Evolutionary conservation across 2,888 invertebrate species (phyloP).

Genomic region (Chrysotoxum bicinctum): DNA sequence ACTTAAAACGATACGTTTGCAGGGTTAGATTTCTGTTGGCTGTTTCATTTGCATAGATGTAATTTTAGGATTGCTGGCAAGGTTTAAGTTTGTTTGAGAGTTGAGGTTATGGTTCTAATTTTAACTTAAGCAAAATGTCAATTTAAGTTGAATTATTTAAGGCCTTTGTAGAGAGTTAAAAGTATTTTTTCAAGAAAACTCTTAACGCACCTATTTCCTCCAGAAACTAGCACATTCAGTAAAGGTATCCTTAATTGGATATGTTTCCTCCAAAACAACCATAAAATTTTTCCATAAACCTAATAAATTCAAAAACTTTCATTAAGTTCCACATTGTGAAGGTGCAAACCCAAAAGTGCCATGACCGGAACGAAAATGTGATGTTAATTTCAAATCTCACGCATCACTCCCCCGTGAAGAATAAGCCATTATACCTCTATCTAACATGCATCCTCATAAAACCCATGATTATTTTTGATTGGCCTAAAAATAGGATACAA

Average conservation of each 20-base stretch:
- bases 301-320: not conserved
- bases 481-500: not conserved
- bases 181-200: too few relatives aligned
- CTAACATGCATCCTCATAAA: not conserved
- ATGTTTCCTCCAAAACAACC: not conserved
- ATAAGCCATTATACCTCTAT: not conserved
- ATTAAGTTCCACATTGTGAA: not conserved
- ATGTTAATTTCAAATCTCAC: not conserved
- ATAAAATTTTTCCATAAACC: not conserved
- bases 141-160: too few relatives aligned
- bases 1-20: not conserved
- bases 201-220: too few relatives aligned
- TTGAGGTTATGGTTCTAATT: too few relatives aligned
- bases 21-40: not conserved
- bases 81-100: too few relatives aligned
- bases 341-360: not conserved
- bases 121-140: too few relatives aligned
- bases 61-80: too few relatives aligned
- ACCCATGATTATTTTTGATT: slow-evolving; percentile 27
- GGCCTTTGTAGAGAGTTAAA: too few relatives aligned
- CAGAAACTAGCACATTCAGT: too few relatives aligned
- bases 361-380: not conserved
- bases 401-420: not conserved
- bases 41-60: too few relatives aligned
- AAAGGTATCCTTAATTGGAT: too few relatives aligned